These are phyloP conservation scores for Venustoraphidia nigricollis DNA, from an alignment of 2,888 invertebrate genomes.

Conservation along the genomic window DNA sequence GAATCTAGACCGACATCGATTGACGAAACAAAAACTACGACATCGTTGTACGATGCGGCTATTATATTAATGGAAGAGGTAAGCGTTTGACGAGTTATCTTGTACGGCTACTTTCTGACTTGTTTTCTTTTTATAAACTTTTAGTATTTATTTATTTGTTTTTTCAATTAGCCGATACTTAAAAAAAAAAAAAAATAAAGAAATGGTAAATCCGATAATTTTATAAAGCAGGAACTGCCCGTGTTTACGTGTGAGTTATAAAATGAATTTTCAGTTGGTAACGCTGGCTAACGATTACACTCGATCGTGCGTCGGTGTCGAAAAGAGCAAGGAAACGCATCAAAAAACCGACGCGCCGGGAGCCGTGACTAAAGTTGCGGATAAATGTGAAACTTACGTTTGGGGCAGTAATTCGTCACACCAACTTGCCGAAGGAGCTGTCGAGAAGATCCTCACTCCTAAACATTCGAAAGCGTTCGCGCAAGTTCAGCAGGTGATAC, in stretches of 20 bases:
- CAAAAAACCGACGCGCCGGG: slow-evolving; percentile 5
- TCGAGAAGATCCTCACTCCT: slow-evolving; percentile 41
- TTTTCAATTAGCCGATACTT: too few relatives aligned
- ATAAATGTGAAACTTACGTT: slow-evolving; percentile 38
- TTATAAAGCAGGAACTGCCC: too few relatives aligned
- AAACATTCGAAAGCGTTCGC: slow-evolving; percentile 37
- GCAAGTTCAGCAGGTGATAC: slow-evolving; percentile 36
- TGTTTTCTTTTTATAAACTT: too few relatives aligned
- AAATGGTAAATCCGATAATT: too few relatives aligned
- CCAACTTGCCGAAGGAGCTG: slow-evolving; percentile 42
- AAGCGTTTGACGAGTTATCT: slow-evolving; percentile 1
- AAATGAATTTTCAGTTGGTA: slow-evolving; percentile 18
- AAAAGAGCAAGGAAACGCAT: slow-evolving; percentile 13
- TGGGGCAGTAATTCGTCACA: slow-evolving; percentile 51
- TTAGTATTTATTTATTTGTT: too few relatives aligned
- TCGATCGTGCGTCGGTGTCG: slow-evolving; percentile 19
- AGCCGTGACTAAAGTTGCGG: slow-evolving; percentile 9
- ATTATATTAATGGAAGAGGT: slow-evolving; percentile 35
- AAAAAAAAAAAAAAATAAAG: too few relatives aligned
- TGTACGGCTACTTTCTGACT: background rate
- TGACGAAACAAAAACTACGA: slow-evolving; percentile 6
- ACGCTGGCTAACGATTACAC: slow-evolving; percentile 28
- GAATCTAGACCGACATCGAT: background rate
- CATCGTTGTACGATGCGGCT: slow-evolving; percentile 34
- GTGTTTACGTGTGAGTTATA: background rate